Percentiles rank a stretch among this genome's conserved stretches.
Conservation (phyloP, 2,113 vertebrate genomes). For the Oryzias javanicus region DNA sequence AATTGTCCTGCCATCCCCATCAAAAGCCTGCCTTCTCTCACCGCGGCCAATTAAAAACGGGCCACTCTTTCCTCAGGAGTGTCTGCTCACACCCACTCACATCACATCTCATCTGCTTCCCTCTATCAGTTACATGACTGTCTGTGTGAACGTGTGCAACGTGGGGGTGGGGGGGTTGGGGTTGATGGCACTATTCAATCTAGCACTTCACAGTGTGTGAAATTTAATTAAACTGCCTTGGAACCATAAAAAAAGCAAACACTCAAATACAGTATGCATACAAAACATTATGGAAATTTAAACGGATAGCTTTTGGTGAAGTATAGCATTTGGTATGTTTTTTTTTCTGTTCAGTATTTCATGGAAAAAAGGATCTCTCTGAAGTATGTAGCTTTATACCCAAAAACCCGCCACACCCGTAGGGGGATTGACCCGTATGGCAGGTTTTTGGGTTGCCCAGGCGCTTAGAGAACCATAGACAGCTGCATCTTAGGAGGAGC, state of each 20-base stretch:
- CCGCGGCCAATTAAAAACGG: slow-evolving; percentile 67
- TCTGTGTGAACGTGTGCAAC: slow-evolving; percentile 8
- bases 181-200: slow-evolving; percentile 30
- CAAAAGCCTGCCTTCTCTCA: slow-evolving; percentile 17
- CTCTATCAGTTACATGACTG: neutral
- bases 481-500: no score
- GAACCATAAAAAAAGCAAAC: slow-evolving; percentile 14
- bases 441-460: no score
- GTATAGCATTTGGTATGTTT: no score
- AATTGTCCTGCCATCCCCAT: slow-evolving; percentile 2
- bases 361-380: no score
- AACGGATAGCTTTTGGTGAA: neutral
- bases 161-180: neutral
- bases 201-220: slow-evolving; percentile 59
- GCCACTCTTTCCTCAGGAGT: slow-evolving; percentile 59
- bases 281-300: slow-evolving; percentile 16
- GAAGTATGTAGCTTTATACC: no score
- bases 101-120: slow-evolving; percentile 57
- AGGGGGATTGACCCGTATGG: no score
- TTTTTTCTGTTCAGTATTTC: no score
- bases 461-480: no score
- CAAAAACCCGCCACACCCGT: no score
- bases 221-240: slow-evolving; percentile 59
- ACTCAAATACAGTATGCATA: slow-evolving; percentile 11
- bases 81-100: slow-evolving; percentile 60